Base-by-base conservation (phyloP, 2,113 vertebrate species). In the Anolis sagrei region DNA sequence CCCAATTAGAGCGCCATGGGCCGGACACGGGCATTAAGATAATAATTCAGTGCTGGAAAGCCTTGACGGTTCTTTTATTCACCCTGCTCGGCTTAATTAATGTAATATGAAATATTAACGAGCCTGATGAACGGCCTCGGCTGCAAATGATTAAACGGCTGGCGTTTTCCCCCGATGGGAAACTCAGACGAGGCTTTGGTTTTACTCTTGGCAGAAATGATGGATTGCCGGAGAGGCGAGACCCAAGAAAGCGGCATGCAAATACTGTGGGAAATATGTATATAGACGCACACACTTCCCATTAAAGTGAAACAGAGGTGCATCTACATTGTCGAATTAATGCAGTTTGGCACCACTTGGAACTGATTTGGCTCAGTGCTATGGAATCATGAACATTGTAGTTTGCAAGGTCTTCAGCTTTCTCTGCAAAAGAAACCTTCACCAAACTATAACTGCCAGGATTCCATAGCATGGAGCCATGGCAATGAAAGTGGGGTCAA, bases 161-260 rank as follows among this genome's bases (percentile, higher is more conserved):
- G 0, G 6, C 0, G 0, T 32, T 25, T 76, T 79, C 72, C 49
- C 51, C 44, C 62, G 11, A 44, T 77, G 27, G 14, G 66, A 21
- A 54, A 21, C 9, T 0, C 0, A 0, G 74, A 0, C 19, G 29
- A 49, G 81, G 25, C 0, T 0, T 0, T 19, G 32, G 18, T 44
- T 14, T 66, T 54, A 44, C 9, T 23, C 44, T 19, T 11, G 66
- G 73, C 18, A 25, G 16, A 0, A 34, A 2, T 7, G 62, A 58
- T 7, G 48, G 66, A 54, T 70, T 48, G 14, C 16, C 4, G 58
- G 1, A 44, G 69, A 0, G n/a, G 1, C 39, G 36, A 76, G 75
- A 29, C 8, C 9, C 6, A 16, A 23, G 83, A 21, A n/a, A 14
- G 21, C 11, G 7, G 7, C 18, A 16, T 4, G 4, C 13, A 14